Evolutionary conservation across 1,140 invertebrate genomes (phyloP), one percentile per base, ranked within the genome.

Genomic region (Anoplolepis gracilipes): DNA sequence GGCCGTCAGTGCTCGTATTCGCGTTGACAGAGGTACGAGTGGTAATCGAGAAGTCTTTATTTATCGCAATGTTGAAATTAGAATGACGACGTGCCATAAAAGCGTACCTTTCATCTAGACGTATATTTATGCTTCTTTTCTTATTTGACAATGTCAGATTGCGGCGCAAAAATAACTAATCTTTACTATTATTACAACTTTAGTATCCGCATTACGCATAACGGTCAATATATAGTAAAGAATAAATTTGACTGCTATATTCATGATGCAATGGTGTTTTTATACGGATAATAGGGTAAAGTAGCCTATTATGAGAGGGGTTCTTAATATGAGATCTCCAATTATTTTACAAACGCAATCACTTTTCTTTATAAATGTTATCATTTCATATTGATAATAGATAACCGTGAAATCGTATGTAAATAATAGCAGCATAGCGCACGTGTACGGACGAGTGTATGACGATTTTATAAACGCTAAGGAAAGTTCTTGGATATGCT

Each of bases 31-130:
- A 76, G 49, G 81, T 84, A 86, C 67, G 67, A 64, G 62, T 57
- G 85, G 85, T 86, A 86, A 86, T 88, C 78, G 70, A 57, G 64
- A 75, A 86, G 76, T 36, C 78, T 87, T 88, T 88, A 88, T 88
- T 88, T 87, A 87, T 70, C 30, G 46, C 72, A n/a, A 59, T 11
- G 78, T 69, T 65, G 84, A 87, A 85, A 82, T 72, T 73, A 73
- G 78, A 82, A 82, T 59, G 78, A 73, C 53, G 64, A 81, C 53
- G 28, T 53, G 67, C 28, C 1, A 67, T n/a, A 55, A 82, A 73
- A 82, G 39, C 53, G 53, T 28, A 22, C 39, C 22, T 77, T 84
- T 85, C 77, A 75, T 69, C 59, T 53, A n/a, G 46, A 75, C 39
- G 13, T n/a, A 19, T 72, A 81, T 46, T 73, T 59, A 59, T 59